Conservation (phyloP, 2,888 invertebrate species). For the Copidosoma aretas region DNA sequence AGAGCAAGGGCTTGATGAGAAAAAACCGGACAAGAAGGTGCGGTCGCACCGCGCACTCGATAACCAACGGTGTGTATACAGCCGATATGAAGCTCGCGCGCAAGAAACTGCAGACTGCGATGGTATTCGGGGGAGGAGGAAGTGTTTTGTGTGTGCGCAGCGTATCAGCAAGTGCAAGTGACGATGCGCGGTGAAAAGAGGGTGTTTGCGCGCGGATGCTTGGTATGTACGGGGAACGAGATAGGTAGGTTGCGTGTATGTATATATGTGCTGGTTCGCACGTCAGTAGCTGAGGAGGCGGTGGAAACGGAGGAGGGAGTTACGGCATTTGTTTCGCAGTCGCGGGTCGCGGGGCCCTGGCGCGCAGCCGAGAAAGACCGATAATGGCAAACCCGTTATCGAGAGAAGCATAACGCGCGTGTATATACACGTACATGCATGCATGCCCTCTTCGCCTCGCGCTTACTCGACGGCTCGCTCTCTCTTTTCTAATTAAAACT, state of each 20-base stretch:
- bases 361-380: constrained; percentile 12
- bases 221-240: neutral
- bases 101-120: too few species aligned
- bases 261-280: too few species aligned
- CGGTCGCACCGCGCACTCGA: too few species aligned
- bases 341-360: neutral
- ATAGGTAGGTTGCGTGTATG: too few species aligned
- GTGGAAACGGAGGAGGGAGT: neutral
- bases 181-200: neutral
- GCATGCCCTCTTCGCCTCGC: neutral
- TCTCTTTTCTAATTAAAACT: constrained; percentile 31
- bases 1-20: too few species aligned
- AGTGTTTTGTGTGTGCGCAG: too few species aligned
- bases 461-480: neutral
- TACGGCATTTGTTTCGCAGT: constrained; percentile 13
- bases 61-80: too few species aligned
- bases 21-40: too few species aligned
- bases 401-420: constrained; percentile 18
- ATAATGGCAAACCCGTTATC: constrained; percentile 27
- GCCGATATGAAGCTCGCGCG: too few species aligned
- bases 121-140: neutral
- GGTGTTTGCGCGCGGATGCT: neutral
- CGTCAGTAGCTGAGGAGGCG: too few species aligned
- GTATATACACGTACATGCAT: neutral
- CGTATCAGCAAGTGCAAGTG: neutral